Percentiles rank a stretch among this genome's conserved stretches.
Conservation (phyloP, 2,113 vertebrate genomes). For the Hippoglossus stenolepis region DNA sequence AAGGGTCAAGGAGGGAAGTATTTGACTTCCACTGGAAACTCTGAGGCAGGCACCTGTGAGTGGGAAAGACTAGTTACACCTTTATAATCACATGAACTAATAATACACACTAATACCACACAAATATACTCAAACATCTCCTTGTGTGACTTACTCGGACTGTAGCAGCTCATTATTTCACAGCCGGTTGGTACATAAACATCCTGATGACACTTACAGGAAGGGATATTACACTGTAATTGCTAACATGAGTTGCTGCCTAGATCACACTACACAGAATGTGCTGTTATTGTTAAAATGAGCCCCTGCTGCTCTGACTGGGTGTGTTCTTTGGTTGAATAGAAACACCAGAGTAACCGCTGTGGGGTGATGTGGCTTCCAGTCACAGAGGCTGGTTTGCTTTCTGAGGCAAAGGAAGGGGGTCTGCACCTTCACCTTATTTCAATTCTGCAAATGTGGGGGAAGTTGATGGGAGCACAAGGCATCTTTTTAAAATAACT, state of each 20-base stretch:
- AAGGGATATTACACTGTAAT: constrained; percentile 58
- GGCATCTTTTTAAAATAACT: no score
- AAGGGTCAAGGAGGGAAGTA: neutral
- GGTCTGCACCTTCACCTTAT: neutral
- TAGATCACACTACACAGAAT: constrained; percentile 26
- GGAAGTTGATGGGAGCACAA: no score
- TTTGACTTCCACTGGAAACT: constrained; percentile 2
- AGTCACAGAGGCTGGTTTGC: neutral
- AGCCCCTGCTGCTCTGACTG: neutral
- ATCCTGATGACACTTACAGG: constrained; percentile 58
- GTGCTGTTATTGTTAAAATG: constrained; percentile 1
- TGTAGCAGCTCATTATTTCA: constrained; percentile 46
- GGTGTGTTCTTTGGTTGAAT: neutral
- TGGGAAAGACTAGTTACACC: constrained; percentile 8
- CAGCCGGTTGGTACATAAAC: constrained; percentile 59
- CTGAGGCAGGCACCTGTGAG: neutral
- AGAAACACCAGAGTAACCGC: constrained; percentile 10
- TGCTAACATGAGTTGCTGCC: constrained; percentile 52
- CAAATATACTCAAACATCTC: constrained; percentile 15
- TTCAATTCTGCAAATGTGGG: no score
- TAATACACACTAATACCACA: neutral
- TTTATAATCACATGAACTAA: neutral
- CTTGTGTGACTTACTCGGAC: constrained; percentile 29
- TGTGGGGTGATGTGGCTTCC: neutral
- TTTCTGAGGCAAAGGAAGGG: neutral